A percentile compares a stretch with the other conserved stretches of the same genome.
Evolutionary conservation across 64 coral and sea anemone species (phyloP).

Genomic region (Anthopleura sola): DNA sequence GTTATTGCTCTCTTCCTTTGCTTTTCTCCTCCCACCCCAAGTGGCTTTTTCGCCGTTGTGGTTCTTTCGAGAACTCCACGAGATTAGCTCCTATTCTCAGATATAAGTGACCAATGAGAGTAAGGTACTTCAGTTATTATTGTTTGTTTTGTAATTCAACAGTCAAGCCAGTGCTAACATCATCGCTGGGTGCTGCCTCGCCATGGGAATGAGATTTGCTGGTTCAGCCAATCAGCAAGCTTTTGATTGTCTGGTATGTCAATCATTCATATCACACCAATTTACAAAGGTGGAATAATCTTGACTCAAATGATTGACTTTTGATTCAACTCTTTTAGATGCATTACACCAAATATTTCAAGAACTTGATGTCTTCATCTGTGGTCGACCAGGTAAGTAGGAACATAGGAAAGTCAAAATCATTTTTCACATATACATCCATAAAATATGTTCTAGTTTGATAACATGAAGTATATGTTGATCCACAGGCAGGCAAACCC

Average conservation of each 20-base stretch:
- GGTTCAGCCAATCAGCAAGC: constrained; percentile 93
- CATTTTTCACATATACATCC: no score
- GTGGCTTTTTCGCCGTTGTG: no score
- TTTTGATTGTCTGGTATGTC: constrained; percentile 70
- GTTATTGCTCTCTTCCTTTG: no score
- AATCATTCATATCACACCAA: not conserved
- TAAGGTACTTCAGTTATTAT: not conserved
- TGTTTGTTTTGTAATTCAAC: not conserved
- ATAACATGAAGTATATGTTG: not conserved
- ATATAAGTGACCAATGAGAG: no score
- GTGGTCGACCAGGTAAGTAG: constrained; percentile 74
- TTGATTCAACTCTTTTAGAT: constrained; percentile 50
- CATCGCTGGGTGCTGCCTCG: constrained; percentile 92
- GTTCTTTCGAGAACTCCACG: no score
- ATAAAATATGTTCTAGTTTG: no score
- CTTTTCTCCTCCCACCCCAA: no score
- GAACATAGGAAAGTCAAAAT: not conserved
- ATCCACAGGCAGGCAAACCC: constrained; percentile 72
- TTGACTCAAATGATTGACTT: no score
- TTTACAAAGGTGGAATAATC: not conserved
- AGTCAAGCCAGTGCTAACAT: constrained; percentile 96
- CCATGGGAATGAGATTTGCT: constrained; percentile 93
- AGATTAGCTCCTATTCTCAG: no score
- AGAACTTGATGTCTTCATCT: constrained; percentile 46
- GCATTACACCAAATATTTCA: constrained; percentile 93